Evolutionary conservation across 2,797 vertebrate species (phyloP), one percentile per base, ranked within the genome.

Genomic region (Anisognathus igniventris): DNA sequence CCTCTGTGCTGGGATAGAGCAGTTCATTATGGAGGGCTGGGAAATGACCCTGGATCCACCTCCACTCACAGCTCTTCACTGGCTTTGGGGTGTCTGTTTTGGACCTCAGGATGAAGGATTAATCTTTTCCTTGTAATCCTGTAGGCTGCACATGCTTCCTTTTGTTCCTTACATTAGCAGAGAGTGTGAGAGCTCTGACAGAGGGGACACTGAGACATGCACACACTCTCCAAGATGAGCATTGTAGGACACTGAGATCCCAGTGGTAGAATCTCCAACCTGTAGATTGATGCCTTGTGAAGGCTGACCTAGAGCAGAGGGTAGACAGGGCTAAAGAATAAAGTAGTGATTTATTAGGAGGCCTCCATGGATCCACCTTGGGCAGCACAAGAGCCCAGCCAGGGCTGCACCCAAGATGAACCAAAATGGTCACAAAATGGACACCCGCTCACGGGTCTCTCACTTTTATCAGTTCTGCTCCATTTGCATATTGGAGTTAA

Each of bases 371-470:
- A 54, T 54, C 12, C 53, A 53, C 51, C 30, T 31, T 31, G 51
- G 30, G 27, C 30, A 54, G 53, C 53, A 54, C 31, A n/a, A n/a
- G 51, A n/a, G 51, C 51, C 51, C 51, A 53, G 51, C 51, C 30
- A 53, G 51, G 20, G 51, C 51, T 53, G 5, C 51, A 54, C 53
- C 53, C 51, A 4, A n/a, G 20, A 3, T n/a, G 51, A n/a, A 22
- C 20, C 51, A n/a, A n/a, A 54, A 54, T 54, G 51, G 8, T 14
- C 20, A 3, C 31, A n/a, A n/a, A 54, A n/a, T 54, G 51, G 1
- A n/a, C 12, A 3, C 4, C 2, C 0, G 3, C 0, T n/a, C 30
- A n/a, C 0, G 20, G 30, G 31, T n/a, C 12, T 54, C 5, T 9
- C 51, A n/a, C 30, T 53, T 6, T 22, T 0, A 54, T 54, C 0